Conservation (phyloP, 2,113 vertebrate genomes). For the Hypocryptadius cinnamomeus region DNA sequence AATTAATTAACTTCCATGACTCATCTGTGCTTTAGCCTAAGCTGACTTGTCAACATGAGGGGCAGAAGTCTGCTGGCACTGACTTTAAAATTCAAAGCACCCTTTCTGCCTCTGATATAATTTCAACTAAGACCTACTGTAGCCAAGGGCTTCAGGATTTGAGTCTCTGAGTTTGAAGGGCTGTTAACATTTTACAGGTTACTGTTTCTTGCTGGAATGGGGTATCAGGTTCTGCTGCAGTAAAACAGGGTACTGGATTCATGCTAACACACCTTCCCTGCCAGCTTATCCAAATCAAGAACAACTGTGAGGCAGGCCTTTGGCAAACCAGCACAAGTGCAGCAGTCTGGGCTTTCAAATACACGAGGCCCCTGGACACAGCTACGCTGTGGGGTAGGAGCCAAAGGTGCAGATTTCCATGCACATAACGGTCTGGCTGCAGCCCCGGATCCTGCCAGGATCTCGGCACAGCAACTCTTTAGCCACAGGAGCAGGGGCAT, state of each 20-base stretch:
- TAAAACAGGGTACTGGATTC: background rate
- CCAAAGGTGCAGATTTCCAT: background rate
- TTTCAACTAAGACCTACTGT: background rate
- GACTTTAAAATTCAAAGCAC: background rate
- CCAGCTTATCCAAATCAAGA: background rate
- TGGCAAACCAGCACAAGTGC: background rate
- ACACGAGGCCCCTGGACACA: background rate
- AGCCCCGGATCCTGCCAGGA: background rate
- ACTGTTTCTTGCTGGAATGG: background rate
- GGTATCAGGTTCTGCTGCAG: background rate
- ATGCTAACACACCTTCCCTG: background rate
- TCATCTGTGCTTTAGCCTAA: slow-evolving; percentile 4
- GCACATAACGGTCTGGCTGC: fast-evolving
- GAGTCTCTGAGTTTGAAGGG: background rate
- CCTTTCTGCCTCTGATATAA: background rate
- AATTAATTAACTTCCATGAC: slow-evolving; percentile 31
- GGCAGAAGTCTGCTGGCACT: background rate
- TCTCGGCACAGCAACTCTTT: background rate
- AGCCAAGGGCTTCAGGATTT: background rate
- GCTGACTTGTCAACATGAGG: background rate
- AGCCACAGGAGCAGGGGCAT: background rate
- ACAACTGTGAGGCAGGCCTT: background rate
- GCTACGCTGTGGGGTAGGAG: fast-evolving
- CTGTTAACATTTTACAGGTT: background rate
- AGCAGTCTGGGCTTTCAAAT: background rate